Evolutionary conservation across 2,113 vertebrate species (phyloP).

Genomic region (Chaetorhynchus papuensis): DNA sequence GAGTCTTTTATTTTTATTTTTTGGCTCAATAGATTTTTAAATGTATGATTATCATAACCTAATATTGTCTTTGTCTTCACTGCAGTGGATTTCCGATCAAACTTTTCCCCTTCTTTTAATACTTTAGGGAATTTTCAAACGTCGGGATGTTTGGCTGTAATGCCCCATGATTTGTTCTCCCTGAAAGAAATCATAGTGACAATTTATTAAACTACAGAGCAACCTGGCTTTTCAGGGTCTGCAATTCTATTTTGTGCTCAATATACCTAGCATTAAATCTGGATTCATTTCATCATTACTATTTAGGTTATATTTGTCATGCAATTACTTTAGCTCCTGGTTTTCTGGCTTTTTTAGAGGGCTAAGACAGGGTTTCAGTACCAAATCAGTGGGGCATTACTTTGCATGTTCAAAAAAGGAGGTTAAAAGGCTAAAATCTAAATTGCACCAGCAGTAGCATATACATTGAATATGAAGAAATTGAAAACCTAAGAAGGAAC

Average conservation of each 20-base stretch:
- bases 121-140: slow-evolving; percentile 99
- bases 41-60: slow-evolving; percentile 93
- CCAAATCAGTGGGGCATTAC: slow-evolving; percentile 98
- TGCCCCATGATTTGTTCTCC: slow-evolving; percentile 99
- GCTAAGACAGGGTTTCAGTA: slow-evolving; percentile 76
- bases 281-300: slow-evolving; percentile 79
- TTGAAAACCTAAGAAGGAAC: slow-evolving; percentile 49
- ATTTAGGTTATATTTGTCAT: slow-evolving; percentile 87
- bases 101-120: slow-evolving; percentile 99
- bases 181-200: slow-evolving; percentile 99
- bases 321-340: slow-evolving; percentile 87
- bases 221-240: slow-evolving; percentile 97
- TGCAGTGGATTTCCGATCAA: slow-evolving; percentile 99
- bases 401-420: slow-evolving; percentile 73
- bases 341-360: slow-evolving; percentile 72
- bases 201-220: slow-evolving; percentile 99
- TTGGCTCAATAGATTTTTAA: slow-evolving; percentile 83
- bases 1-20: slow-evolving; percentile 76
- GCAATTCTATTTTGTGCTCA: slow-evolving; percentile 83
- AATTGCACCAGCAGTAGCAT: slow-evolving; percentile 54
- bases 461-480: slow-evolving; percentile 61
- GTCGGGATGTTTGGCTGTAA: slow-evolving; percentile 99
- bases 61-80: slow-evolving; percentile 99
- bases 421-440: slow-evolving; percentile 55
- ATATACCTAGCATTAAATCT: slow-evolving; percentile 81